Evolutionary conservation across 2,888 invertebrate genomes (phyloP), one percentile per base, ranked within the genome.

Genomic region (Phyllotreta cruciferae): DNA sequence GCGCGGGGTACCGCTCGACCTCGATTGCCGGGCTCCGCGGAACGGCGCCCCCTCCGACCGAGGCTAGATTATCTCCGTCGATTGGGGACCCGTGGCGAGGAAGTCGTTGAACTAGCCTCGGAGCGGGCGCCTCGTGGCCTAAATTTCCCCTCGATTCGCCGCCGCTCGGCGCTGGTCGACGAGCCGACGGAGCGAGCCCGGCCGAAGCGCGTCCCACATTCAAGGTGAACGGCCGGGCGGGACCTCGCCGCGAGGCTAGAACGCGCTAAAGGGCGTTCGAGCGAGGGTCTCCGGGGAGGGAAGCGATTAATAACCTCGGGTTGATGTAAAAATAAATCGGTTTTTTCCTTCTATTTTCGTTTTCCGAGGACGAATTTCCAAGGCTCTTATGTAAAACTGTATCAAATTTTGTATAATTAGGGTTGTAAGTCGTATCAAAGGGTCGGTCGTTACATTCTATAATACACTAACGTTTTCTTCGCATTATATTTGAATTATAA

Each of bases 1-100:
- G 34, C 14, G 11, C 73, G 55, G 68, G 78, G 75, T 66, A 68
- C 73, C 56, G 37, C 68, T 70, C 75, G 78, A 76, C 79, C 79
- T 79, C 79, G 79, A 79, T 79, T 74, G 69, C 68, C 67, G 70
- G 73, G 71, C 72, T 70, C 74, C 72, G 72, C 72, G 68, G 70
- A 66, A 60, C 62, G 62, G 60, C 62, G 62, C 63, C 60, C 37
- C 57, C 71, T 70, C 67, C 67, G 62, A 39, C 62, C 57, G 75
- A 74, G 76, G 71, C 74, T 74, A 76, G 63, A 62, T 69, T 62
- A 52, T 52, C 60, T 60, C 11, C 9, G 44, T 56, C 38, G 52
- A 53, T 68, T 66, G 56, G 62, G 24, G 80, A 47, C 49, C 41
- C 49, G 53, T 50, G 80, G 70, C 60, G 55, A 39, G 47, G 41